phyloP scores from a whole-genome alignment of 2,113 vertebrate genomes.

The Dicentrarchus labrax region DNA sequence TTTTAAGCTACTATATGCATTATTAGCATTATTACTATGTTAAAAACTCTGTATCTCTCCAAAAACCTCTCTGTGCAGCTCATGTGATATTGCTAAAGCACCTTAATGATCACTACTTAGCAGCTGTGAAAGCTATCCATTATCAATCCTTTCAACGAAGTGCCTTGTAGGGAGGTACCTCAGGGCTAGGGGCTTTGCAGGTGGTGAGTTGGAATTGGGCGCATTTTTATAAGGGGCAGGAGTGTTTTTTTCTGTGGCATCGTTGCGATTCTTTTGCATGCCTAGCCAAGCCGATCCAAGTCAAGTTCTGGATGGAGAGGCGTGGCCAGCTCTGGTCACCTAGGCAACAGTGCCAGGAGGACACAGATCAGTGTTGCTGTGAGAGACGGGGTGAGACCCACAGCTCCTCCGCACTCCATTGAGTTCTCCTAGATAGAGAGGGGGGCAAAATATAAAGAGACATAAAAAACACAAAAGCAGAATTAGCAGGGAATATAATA shows the following conservation, averaged over 20 bases:
- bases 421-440: constrained; percentile 81
- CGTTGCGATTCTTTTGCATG: constrained; percentile 89
- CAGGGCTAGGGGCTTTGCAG: constrained; percentile 59
- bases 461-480: constrained; percentile 15
- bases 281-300: constrained; percentile 85
- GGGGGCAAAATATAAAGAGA: neutral
- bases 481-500: neutral
- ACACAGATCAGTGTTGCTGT: constrained; percentile 68
- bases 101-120: constrained; percentile 59
- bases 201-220: constrained; percentile 65
- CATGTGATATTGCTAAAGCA: constrained; percentile 66
- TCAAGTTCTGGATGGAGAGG: constrained; percentile 78
- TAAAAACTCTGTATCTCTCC: constrained; percentile 27
- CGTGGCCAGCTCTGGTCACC: constrained; percentile 89
- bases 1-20: constrained; percentile 66
- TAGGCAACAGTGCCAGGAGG: constrained; percentile 77
- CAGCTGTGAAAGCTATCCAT: constrained; percentile 34
- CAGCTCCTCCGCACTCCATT: constrained; percentile 84
- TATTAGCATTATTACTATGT: constrained; percentile 49
- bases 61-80: constrained; percentile 9
- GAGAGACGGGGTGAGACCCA: constrained; percentile 65
- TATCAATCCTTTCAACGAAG: constrained; percentile 54
- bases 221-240: constrained; percentile 31
- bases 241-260: constrained; percentile 85
- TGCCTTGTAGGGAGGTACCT: constrained; percentile 25